Percentiles rank a stretch among this genome's conserved stretches.
Evolutionary conservation across 2,113 vertebrate species (phyloP).

Genomic region (Oreochromis tanganicae): DNA sequence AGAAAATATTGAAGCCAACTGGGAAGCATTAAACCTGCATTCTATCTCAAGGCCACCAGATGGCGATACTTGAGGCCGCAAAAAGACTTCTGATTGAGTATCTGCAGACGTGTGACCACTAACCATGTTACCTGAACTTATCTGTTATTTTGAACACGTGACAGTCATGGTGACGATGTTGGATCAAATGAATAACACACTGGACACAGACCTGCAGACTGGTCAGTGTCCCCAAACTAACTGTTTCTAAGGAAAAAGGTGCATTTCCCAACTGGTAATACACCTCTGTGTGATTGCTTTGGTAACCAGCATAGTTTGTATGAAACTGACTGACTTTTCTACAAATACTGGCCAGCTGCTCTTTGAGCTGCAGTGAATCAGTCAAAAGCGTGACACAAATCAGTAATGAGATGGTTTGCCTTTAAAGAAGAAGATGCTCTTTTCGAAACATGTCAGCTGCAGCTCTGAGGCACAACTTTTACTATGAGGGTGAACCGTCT

Average conservation of each 20-base stretch:
- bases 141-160: not conserved
- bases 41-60: not conserved
- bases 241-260: not conserved
- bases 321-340: not conserved
- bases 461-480: not conserved
- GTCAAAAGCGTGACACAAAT: not conserved
- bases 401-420: not conserved
- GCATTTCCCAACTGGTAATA: not conserved
- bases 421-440: not conserved
- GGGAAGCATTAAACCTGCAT: not conserved
- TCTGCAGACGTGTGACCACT: not conserved
- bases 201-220: not conserved
- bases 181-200: not conserved
- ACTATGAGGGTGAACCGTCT: not conserved
- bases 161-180: not conserved
- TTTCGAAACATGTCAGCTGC: not conserved
- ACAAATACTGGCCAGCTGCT: not conserved
- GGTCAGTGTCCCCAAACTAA: not conserved
- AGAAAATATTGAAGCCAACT: not conserved
- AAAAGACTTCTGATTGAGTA: not conserved
- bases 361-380: not conserved
- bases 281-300: not conserved
- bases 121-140: not conserved
- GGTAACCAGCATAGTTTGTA: not conserved
- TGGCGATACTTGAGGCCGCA: not conserved